phyloP scores from a whole-genome alignment of 2,888 invertebrate genomes.

The Deroplatys truncata region DNA sequence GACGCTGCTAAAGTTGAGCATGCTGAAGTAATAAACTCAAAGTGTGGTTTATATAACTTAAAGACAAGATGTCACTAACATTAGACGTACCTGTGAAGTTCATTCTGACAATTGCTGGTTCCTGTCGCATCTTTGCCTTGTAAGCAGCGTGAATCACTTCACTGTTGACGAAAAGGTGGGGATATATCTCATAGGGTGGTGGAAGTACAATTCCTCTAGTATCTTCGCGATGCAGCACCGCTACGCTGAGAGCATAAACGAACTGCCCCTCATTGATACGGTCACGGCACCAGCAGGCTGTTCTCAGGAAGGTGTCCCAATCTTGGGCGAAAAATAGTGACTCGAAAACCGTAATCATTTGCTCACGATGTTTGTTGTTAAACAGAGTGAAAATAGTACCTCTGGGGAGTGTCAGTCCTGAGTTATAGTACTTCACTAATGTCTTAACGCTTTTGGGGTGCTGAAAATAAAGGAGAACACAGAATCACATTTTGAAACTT shows the following conservation, averaged over 20 bases:
- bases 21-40: no score
- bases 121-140: constrained; percentile 31
- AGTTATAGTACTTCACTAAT: constrained; percentile 30
- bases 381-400: constrained; percentile 37
- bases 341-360: constrained; percentile 61
- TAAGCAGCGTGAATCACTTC: constrained; percentile 37
- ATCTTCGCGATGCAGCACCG: constrained; percentile 51
- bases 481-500: background rate
- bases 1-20: no score
- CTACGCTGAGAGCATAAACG: constrained; percentile 52
- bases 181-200: constrained; percentile 54
- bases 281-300: constrained; percentile 52
- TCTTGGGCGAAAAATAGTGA: constrained; percentile 66
- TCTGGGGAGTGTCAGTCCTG: constrained; percentile 31
- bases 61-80: background rate
- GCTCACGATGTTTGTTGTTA: constrained; percentile 52
- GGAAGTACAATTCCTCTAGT: constrained; percentile 52
- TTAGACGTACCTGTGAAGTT: constrained; percentile 34
- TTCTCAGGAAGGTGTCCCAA: constrained; percentile 60
- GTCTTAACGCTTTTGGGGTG: constrained; percentile 27
- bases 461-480: background rate
- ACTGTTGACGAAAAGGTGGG: constrained; percentile 41
- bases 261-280: constrained; percentile 56
- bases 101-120: constrained; percentile 36
- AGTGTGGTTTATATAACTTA: no score